These are phyloP conservation scores for Elysia chlorotica DNA, from an alignment of 1,140 invertebrate genomes.

Conservation along the genomic window DNA sequence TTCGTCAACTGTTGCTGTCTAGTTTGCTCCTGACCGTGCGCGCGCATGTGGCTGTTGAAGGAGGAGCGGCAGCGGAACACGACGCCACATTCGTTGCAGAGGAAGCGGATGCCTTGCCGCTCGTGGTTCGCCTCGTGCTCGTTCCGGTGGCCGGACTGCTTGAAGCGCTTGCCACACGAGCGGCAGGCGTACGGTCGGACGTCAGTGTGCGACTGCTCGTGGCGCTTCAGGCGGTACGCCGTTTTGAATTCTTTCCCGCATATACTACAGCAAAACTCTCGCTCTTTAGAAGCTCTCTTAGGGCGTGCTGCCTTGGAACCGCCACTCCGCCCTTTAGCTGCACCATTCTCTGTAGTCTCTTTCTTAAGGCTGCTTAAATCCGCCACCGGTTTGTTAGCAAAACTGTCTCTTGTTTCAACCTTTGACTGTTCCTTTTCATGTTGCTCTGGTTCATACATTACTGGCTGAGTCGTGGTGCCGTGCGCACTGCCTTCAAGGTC, in stretches of 20 bases:
- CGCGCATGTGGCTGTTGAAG: slow-evolving; percentile 26
- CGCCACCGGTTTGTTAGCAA: no score
- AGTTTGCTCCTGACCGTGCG: slow-evolving; percentile 9
- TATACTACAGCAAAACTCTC: slow-evolving; percentile 22
- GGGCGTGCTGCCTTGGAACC: slow-evolving; percentile 15
- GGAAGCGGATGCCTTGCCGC: slow-evolving; percentile 12
- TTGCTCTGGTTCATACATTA: no score
- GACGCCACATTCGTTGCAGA: slow-evolving; percentile 27
- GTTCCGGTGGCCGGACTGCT: slow-evolving; percentile 28
- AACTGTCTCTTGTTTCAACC: no score
- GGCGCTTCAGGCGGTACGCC: slow-evolving; percentile 24
- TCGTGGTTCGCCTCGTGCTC: slow-evolving; percentile 28
- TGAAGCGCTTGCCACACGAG: slow-evolving; percentile 26
- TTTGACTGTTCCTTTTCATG: no score
- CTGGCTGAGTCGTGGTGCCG: no score
- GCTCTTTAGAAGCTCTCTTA: slow-evolving; percentile 16
- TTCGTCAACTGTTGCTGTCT: neutral
- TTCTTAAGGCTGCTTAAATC: no score
- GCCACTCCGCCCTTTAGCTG: neutral
- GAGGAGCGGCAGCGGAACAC: slow-evolving; percentile 26
- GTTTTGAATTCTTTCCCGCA: slow-evolving; percentile 26
- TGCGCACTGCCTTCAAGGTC: no score
- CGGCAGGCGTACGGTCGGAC: slow-evolving; percentile 22
- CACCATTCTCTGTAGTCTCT: no score
- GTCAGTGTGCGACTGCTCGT: slow-evolving; percentile 23